A percentile compares a stretch with the other conserved stretches of the same genome.
Evolutionary conservation across 2,797 vertebrate species (phyloP).

Genomic region (Acipenser ruthenus): DNA sequence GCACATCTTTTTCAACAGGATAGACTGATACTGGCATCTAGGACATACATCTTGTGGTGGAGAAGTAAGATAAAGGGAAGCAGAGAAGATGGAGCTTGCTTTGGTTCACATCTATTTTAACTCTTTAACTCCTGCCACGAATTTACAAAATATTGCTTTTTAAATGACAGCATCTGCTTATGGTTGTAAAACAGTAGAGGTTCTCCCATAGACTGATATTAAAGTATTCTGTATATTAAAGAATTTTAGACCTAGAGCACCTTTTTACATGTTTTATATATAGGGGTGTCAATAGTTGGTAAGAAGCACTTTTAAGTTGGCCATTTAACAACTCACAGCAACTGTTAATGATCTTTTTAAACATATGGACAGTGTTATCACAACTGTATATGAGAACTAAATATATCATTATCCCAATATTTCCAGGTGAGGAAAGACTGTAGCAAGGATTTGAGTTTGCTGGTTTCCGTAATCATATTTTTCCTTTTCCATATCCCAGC

Average conservation of each 20-base stretch:
- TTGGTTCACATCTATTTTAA: conserved; percentile 16
- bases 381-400: too few relatives aligned
- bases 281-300: conserved; percentile 29
- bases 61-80: conserved; percentile 42
- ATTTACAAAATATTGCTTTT: neutral
- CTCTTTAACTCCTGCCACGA: too few relatives aligned
- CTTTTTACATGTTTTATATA: conserved; percentile 22
- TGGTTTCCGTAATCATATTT: neutral
- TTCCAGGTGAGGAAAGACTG: neutral
- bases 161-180: conserved; percentile 5
- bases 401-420: neutral
- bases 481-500: neutral
- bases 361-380: too few relatives aligned
- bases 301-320: conserved; percentile 31
- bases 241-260: conserved; percentile 13
- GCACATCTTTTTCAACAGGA: conserved; percentile 68
- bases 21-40: conserved; percentile 76
- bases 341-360: neutral
- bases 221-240: conserved; percentile 16
- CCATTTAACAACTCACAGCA: conserved; percentile 14
- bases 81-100: conserved; percentile 20
- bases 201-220: conserved; percentile 26
- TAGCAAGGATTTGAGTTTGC: neutral
- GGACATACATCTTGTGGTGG: conserved; percentile 68
- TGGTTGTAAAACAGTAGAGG: conserved; percentile 23